Percentiles rank a stretch among this genome's conserved stretches.
phyloP scores from a whole-genome alignment of 2,888 invertebrate species.

The Amphipyra berbera region DNA sequence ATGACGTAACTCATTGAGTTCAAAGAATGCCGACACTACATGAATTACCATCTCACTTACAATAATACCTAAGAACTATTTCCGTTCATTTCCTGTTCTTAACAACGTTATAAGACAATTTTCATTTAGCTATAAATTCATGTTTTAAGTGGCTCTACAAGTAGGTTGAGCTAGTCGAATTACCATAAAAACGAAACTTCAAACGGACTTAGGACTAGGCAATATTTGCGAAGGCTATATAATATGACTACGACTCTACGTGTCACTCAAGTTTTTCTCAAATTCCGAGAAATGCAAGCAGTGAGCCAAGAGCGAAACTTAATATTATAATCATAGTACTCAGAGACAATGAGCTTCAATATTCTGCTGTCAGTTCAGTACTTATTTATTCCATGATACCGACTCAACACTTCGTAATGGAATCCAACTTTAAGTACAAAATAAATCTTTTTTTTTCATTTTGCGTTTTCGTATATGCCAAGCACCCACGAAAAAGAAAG shows the following conservation, averaged over 20 bases:
- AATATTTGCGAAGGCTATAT: constrained; percentile 20
- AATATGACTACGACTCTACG: constrained; percentile 8
- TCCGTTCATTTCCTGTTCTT: constrained; percentile 47
- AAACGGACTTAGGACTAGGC: constrained; percentile 4
- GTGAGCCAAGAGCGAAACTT: constrained; percentile 32
- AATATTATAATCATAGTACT: constrained; percentile 35
- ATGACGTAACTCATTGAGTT: constrained; percentile 62
- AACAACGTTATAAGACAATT: constrained; percentile 33
- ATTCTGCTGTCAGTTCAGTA: background rate
- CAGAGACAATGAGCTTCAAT: constrained; percentile 28
- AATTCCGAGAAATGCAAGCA: constrained; percentile 38
- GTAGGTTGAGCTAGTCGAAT: constrained; percentile 15
- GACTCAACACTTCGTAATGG: constrained; percentile 10
- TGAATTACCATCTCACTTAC: constrained; percentile 23
- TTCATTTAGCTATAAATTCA: constrained; percentile 44
- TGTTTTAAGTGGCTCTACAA: constrained; percentile 12
- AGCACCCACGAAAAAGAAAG: too few relatives aligned
- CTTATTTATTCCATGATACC: constrained; percentile 14
- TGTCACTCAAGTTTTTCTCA: constrained; percentile 38
- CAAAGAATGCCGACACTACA: constrained; percentile 64
- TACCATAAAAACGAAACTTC: constrained; percentile 33
- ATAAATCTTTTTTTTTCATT: too few relatives aligned
- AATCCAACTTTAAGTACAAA: constrained; percentile 4
- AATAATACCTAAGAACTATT: constrained; percentile 35
- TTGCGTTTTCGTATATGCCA: too few relatives aligned